phyloP scores from a whole-genome alignment of 2,113 vertebrate genomes.

The Dicaeum eximium region DNA sequence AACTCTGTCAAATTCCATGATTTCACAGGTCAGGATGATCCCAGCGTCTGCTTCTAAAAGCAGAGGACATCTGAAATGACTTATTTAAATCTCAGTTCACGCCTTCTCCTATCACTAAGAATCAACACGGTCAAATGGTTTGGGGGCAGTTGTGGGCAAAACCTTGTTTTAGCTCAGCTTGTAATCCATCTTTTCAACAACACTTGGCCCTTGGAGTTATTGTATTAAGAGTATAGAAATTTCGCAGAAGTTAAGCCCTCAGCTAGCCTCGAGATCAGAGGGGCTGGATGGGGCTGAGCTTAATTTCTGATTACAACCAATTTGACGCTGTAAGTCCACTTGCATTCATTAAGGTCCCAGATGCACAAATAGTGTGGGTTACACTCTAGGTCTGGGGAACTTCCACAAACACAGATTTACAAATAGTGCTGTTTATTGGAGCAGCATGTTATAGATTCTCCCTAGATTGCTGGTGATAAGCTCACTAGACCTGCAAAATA shows the following conservation, averaged over 20 bases:
- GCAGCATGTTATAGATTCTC: background rate
- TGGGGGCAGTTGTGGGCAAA: background rate
- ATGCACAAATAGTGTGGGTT: background rate
- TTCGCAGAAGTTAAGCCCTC: background rate
- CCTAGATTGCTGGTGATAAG: background rate
- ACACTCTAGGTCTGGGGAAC: background rate
- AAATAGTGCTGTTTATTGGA: background rate
- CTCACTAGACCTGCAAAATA: background rate
- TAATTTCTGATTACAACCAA: background rate
- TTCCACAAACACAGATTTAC: background rate
- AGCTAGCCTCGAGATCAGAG: background rate
- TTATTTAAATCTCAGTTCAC: background rate
- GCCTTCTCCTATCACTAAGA: background rate
- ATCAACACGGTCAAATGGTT: background rate
- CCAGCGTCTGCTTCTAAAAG: background rate
- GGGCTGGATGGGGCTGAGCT: background rate
- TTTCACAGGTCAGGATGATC: background rate
- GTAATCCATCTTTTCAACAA: background rate
- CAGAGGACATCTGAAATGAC: background rate
- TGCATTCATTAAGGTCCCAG: background rate
- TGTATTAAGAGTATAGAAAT: background rate
- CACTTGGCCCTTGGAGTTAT: background rate
- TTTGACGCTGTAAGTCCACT: background rate
- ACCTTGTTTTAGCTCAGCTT: background rate
- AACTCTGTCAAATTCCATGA: background rate